Percentiles rank a stretch among this genome's conserved stretches.
Conservation (phyloP, 2,888 invertebrate species). For the Baronia brevicornis region DNA sequence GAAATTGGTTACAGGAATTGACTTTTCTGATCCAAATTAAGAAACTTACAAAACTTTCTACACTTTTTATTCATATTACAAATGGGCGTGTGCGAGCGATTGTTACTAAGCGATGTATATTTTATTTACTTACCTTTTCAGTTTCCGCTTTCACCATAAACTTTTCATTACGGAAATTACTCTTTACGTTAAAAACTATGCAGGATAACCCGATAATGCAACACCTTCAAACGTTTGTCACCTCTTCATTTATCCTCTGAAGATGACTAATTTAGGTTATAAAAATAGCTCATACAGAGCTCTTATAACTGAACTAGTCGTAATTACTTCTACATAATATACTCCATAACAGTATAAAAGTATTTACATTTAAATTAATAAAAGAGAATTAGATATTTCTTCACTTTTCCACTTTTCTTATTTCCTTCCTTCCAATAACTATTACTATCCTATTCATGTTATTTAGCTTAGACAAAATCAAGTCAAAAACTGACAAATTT, state of each 20-base stretch:
- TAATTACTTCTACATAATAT: constrained; percentile 8
- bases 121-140: constrained; percentile 7
- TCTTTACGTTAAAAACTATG: constrained; percentile 20
- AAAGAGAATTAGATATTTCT: too few relatives aligned
- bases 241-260: constrained; percentile 39
- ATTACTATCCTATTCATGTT: too few relatives aligned
- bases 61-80: constrained; percentile 8
- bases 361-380: too few relatives aligned
- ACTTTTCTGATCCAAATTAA: too few relatives aligned
- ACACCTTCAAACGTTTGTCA: constrained; percentile 45
- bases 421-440: too few relatives aligned
- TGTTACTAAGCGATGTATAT: too few relatives aligned
- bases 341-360: constrained; percentile 9
- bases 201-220: too few relatives aligned
- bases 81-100: constrained; percentile 11
- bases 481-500: too few relatives aligned
- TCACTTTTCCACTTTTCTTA: too few relatives aligned
- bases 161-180: constrained; percentile 19
- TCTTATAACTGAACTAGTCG: constrained; percentile 10
- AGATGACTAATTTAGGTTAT: constrained; percentile 59
- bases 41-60: constrained; percentile 12
- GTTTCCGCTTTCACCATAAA: constrained; percentile 17
- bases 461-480: too few relatives aligned
- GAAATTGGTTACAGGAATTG: too few relatives aligned
- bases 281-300: constrained; percentile 43